Evolutionary conservation across 2,113 vertebrate species (phyloP), one percentile per base, ranked within the genome.

Genomic region (Rhabdomys dilectus): DNA sequence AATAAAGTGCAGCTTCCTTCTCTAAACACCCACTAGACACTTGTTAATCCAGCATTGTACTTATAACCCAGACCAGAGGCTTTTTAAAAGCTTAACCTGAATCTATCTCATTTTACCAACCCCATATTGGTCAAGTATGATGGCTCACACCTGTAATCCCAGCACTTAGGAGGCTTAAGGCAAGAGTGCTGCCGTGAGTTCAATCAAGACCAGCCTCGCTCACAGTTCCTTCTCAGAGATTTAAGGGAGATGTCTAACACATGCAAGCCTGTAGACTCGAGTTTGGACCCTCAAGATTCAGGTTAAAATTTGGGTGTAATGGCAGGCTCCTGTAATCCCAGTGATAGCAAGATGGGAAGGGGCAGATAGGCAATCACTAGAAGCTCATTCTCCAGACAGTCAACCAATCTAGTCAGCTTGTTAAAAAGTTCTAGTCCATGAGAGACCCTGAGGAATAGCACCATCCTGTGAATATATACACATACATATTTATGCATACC

Each of bases 1-100:
- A 88, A 7, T 53, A 62, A 91, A 96, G 56, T 11, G 16, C 64
- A 92, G n/a, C 89, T 93, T 75, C 48, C 24, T 91, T 76, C 66
- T 95, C 42, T 73, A 91, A 29, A 81, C 26, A 60, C n/a, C 92
- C n/a, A 94, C 26, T 22, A 87, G 51, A 96, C 64, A 77, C 24
- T 91, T 93, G 24, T 68, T 88, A 81, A 93, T 10, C 12, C 45
- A 87, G 22, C 17, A 64, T 42, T 4, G 80, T 3, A 75, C 81
- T 91, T 75, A 93, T 58, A 76, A 88, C 60, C 86, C 0, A 92
- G 84, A 87, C 17, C 39, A 91, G 60, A 81, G 13, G 89, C 53
- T 10, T 95, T 94, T 51, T 85, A 7, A 91, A 95, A 96, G 91
- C 53, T 36, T 88, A 88, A 85, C 24, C 31, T 15, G 26, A 64